Base-by-base conservation (phyloP, 2,888 invertebrate genomes). In the Molorchus minor region DNA sequence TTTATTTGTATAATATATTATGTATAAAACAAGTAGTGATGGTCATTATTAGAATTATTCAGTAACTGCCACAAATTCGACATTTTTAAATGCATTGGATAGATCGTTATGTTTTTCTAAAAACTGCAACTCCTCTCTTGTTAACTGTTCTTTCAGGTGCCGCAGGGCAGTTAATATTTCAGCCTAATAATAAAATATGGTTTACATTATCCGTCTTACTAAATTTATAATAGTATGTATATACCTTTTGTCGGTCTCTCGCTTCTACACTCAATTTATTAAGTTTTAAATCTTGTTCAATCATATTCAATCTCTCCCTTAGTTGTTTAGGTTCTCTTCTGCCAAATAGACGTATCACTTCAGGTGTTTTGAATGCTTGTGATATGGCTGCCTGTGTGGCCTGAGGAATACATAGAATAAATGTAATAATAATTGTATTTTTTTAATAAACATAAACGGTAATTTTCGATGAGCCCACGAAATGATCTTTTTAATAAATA, bases 321-420 rank as follows among this genome's bases (percentile, higher is more conserved):
- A 91, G 79, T 70, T 87, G 86, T 40, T 84, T 84, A 1, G 89
- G 87, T 74, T 90, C 88, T 66, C 87, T 85, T 72, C 85, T 87
- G 1, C 88, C 90, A 82, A 91, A 91, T 78, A 90, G 82, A 70
- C 85, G 80, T 35, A 91, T 89, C 1, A 91, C 88, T 76, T 89
- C 90, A 3, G 90, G 89, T 1, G 91, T 91, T 78, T 88, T 85
- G 75, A 91, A 91, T 1, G 91, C 90, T 71, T 87, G 83, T 61
- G 88, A 87, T 47, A 91, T 89, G 7, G 91, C 90, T 64, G 89
- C 88, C 78, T 87, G 87, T 20, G 88, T 89, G 2, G 89, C 89
- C 89, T 89, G 70, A 55, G 55, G 40, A 45, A 54, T 16, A 53
- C 35, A 41, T 3, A 17, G 3, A 52, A 8, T 13, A 56, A 40